Evolutionary conservation across 2,888 invertebrate species (phyloP).

Genomic region (Tiphia femorata): DNA sequence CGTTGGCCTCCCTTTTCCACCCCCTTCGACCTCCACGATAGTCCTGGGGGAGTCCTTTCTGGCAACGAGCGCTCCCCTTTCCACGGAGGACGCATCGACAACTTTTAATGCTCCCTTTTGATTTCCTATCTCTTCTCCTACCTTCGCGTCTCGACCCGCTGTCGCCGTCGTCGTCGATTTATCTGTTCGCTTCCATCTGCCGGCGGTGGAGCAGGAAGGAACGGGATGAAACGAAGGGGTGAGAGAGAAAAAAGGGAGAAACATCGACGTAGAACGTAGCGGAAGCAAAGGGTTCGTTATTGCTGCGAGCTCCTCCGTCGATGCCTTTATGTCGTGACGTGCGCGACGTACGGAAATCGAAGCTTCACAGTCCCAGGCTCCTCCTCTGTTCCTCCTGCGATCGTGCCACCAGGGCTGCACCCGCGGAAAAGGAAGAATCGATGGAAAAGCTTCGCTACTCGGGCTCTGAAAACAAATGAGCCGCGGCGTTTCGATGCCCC

Average conservation of each 20-base stretch:
- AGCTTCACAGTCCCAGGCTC: too few species aligned
- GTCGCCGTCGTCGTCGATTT: neutral
- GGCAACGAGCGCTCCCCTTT: slow-evolving; percentile 49
- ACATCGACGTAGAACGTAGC: too few species aligned
- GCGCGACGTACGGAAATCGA: slow-evolving; percentile 18
- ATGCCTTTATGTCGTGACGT: slow-evolving; percentile 14
- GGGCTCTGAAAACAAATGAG: too few species aligned
- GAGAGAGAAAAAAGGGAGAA: slow-evolving; percentile 4
- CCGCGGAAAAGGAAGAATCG: too few species aligned
- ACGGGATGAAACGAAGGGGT: slow-evolving; percentile 1
- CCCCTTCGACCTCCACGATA: slow-evolving; percentile 23
- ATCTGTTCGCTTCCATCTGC: slow-evolving; percentile 2
- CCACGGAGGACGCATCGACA: slow-evolving; percentile 54
- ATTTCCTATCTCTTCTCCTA: slow-evolving; percentile 38
- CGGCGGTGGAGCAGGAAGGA: slow-evolving; percentile 1
- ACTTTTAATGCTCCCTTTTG: slow-evolving; percentile 58
- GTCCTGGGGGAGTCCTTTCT: slow-evolving; percentile 55
- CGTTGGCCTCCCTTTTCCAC: slow-evolving; percentile 31
- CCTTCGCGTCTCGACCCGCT: neutral
- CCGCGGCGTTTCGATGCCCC: too few species aligned
- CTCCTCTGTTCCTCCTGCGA: too few species aligned
- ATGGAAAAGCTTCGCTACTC: too few species aligned
- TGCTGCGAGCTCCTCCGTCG: neutral
- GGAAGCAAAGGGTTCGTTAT: neutral
- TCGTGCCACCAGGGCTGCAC: too few species aligned